Percentiles rank a stretch among this genome's conserved stretches.
phyloP scores from a whole-genome alignment of 2,888 invertebrate species.

The Neoitamus cyanurus region DNA sequence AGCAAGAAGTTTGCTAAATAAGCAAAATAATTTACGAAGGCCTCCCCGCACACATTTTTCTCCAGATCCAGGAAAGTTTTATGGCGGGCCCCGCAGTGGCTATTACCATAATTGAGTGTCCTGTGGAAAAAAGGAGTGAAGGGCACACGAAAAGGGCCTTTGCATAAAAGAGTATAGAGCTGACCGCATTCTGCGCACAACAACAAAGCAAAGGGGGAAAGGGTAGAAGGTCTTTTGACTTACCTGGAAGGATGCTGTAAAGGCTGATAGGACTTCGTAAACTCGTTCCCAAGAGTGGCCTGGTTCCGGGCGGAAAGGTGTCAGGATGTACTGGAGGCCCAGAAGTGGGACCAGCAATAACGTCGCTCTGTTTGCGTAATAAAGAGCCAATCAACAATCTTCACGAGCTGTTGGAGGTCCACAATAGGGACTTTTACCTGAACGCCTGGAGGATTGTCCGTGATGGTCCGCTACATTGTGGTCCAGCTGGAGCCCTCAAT shows the following conservation, averaged over 20 bases:
- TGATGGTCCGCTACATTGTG: constrained; percentile 74
- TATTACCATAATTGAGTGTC: constrained; percentile 48
- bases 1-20: constrained; percentile 24
- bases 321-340: constrained; percentile 90
- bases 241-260: constrained; percentile 89
- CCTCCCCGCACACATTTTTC: constrained; percentile 22
- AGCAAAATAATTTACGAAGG: constrained; percentile 45
- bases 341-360: constrained; percentile 89
- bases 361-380: constrained; percentile 73
- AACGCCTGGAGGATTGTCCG: constrained; percentile 81
- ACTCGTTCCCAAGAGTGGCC: constrained; percentile 78
- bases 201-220: background rate
- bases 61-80: background rate
- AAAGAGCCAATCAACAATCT: background rate
- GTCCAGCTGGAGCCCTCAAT: constrained; percentile 76
- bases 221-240: constrained; percentile 54
- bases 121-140: constrained; percentile 22
- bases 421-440: constrained; percentile 67
- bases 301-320: constrained; percentile 82
- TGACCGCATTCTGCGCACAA: constrained; percentile 11
- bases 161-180: background rate
- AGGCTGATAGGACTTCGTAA: constrained; percentile 87
- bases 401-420: background rate
- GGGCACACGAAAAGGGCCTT: background rate
- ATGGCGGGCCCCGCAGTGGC: constrained; percentile 15